Conservation (phyloP, 2,888 invertebrate genomes). For the Eupithecia dodoneata region DNA sequence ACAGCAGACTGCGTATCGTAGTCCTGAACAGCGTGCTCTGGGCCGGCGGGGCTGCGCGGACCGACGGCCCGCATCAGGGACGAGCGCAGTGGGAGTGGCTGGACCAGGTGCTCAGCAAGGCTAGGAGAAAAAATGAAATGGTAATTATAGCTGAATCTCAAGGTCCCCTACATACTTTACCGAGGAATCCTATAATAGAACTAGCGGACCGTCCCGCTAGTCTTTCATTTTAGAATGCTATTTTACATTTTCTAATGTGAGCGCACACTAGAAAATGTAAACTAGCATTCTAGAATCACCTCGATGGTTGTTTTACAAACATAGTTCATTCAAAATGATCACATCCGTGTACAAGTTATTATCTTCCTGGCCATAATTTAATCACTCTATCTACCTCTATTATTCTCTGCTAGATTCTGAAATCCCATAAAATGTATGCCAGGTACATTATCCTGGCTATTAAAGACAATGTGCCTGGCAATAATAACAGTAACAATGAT, state of each 20-base stretch:
- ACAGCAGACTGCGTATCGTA: conserved; percentile 91
- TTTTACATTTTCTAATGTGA: no score
- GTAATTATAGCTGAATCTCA: conserved; percentile 72
- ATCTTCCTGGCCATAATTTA: background rate
- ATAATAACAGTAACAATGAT: background rate
- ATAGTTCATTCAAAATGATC: background rate
- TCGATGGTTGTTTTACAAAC: background rate
- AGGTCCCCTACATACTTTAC: background rate
- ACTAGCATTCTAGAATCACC: background rate
- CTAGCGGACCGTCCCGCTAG: no score
- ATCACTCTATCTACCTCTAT: background rate
- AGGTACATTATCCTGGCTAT: background rate
- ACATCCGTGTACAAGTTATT: background rate
- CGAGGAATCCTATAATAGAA: background rate
- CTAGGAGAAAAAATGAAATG: conserved; percentile 90
- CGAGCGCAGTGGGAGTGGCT: conserved; percentile 94
- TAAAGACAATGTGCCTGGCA: no score
- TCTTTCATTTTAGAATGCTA: no score
- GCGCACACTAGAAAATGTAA: background rate
- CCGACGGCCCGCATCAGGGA: conserved; percentile 73
- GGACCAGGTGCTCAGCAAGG: conserved; percentile 88
- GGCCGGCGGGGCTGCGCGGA: conserved; percentile 79
- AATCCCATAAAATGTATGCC: background rate
- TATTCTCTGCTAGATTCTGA: background rate
- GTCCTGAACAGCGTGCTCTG: conserved; percentile 95